Percentiles rank a stretch among this genome's conserved stretches.
Evolutionary conservation across 2,113 vertebrate species (phyloP).

Genomic region (Callocephalon fimbriatum): DNA sequence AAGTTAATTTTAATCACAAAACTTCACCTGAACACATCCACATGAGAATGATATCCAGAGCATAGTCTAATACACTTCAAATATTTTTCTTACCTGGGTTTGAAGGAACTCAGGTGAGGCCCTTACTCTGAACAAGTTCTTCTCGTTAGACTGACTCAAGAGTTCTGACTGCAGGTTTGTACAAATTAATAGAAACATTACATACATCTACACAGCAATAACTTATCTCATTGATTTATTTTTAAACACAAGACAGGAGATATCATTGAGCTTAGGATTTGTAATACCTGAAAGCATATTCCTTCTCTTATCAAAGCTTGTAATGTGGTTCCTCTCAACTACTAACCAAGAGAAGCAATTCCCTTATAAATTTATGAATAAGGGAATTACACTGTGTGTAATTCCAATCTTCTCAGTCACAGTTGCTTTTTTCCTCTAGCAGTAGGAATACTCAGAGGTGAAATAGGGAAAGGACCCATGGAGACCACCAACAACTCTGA

Average conservation of each 20-base stretch:
- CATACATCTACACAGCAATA: not conserved
- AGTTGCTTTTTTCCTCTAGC: constrained; percentile 11
- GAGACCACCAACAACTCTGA: constrained; percentile 70
- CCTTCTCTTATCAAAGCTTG: not conserved
- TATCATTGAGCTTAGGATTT: not conserved
- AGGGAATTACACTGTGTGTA: constrained; percentile 52
- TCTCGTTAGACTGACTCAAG: not conserved
- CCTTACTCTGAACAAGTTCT: not conserved
- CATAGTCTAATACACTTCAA: not conserved
- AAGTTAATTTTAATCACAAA: not conserved
- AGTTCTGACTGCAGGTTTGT: not conserved
- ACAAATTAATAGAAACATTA: not conserved
- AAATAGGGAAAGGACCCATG: constrained; percentile 40
- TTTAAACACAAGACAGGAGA: not conserved
- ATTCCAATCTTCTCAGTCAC: constrained; percentile 61
- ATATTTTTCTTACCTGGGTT: not conserved
- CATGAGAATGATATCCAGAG: not conserved
- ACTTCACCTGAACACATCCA: not conserved
- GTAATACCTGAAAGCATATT: not conserved
- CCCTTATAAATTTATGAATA: not conserved
- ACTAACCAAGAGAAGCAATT: not conserved
- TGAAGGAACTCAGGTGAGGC: not conserved
- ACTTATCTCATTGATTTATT: not conserved
- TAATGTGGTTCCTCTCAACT: not conserved
- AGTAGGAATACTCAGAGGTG: not conserved